Base-by-base conservation (phyloP, 2,888 invertebrate genomes). In the Cheiracanthium punctorium region DNA sequence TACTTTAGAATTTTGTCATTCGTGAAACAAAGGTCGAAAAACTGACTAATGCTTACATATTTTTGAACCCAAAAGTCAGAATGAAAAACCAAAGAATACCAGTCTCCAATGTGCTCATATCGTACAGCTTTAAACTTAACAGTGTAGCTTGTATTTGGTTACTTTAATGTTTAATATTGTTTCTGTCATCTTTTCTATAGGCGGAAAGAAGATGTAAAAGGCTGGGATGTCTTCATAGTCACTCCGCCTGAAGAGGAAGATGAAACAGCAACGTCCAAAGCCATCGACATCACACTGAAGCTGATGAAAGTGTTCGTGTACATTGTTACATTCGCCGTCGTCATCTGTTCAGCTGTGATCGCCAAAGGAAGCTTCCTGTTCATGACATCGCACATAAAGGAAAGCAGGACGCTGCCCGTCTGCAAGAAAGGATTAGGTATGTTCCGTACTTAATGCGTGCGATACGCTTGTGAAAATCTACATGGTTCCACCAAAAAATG, bases 311-410 rank as follows among this genome's bases (percentile, higher is more conserved):
- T 89, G 1, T 72, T 89, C 10, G 86, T 88, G 10, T 88, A 89
- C 69, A 33, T 84, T 1, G 5, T 89, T 2, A 89, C 89, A 8
- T 89, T 89, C 64, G 14, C 72, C 1, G 73, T 82, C 0, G 89
- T 89, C 1, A 30, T 89, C 1, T 20, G 70, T n/a, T 85, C 81
- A 1, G 87, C 84, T 0, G 77, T 89, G 10, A 74, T 89, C 14
- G 87, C 89, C 8, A 89, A 88, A 73, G 82, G 88, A 7, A 74
- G 43, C 87, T 94, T 97, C 89, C 94, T 97, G 89, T 96, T 97
- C 92, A 97, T 97, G 96, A 96, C 97, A 79, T 97, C 97, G 90
- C 97, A 97, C 92, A 93, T 97, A 88, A 94, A 94, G 91, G 93
- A 93, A 82, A 95, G 95, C 91, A 95, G 95, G 91, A 73, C 81